Base-by-base conservation (phyloP, 2,113 vertebrate species). In the Percopsis transmontana region DNA sequence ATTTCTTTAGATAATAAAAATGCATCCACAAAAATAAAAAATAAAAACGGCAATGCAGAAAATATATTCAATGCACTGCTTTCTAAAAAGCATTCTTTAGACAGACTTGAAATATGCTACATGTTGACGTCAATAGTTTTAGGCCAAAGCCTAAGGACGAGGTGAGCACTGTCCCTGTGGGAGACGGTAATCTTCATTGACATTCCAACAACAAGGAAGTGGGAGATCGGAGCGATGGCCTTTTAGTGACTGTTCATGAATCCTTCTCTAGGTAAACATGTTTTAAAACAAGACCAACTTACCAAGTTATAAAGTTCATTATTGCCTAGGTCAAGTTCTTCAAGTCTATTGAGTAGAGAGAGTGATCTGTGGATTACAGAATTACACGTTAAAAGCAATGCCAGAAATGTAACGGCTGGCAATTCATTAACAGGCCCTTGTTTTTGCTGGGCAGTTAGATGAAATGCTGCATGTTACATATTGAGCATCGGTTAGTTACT, bases 251-350 rank as follows among this genome's bases (percentile, higher is more conserved):
- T 1, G 23, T 2, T 2, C n/a, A n/a, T 3, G 40, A 11, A 44
- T 41, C 23, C 2, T 74, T 68, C 53, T 20, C 13, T 2, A 16
- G 52, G 1, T 40, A 20, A 57, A 73, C 10, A 65, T 53, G 18
- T 8, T 33, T 60, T 18, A 76, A 66, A 23, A 0, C 48, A 39
- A 24, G 8, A 44, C 20, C 8, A 51, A 72, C 96, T 95, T 89
- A 99, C 97, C 95, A 99, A 92, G 80, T 86, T 91, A 88, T 94
- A 96, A 24, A 99, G 93, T 82, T 98, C 97, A 90, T 99, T 99
- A 92, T 95, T 99, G 86, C 97, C 97, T 84, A 99, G 89, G 88
- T 99, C 97, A 59, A 99, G 95, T 86, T 98, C 95, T 93, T 99
- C 96, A 78, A 99, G 93, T 90, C 91, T 94, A 65, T 93, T 92